phyloP scores from a whole-genome alignment of 1,140 invertebrate species.

The Elymnias hypermnestra region DNA sequence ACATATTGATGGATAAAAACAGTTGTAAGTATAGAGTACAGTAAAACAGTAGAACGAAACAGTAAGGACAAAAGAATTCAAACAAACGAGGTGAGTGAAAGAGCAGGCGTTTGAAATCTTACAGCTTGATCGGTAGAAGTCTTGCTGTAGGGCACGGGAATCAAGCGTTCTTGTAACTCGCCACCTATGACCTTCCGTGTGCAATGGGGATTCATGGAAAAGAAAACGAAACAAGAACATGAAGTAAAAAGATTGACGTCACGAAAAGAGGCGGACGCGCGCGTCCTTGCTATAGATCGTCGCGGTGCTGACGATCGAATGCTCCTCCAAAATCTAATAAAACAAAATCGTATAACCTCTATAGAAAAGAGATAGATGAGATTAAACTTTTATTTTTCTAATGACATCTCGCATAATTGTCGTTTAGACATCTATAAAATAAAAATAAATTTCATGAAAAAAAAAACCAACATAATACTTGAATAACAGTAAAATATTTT shows the following conservation, averaged over 20 bases:
- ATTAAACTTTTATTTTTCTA: too few relatives aligned
- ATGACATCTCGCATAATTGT: too few relatives aligned
- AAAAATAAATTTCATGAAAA: too few relatives aligned
- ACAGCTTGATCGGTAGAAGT: slow-evolving; percentile 99
- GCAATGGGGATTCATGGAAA: slow-evolving; percentile 84
- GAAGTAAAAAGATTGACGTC: slow-evolving; percentile 62
- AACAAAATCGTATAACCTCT: too few relatives aligned
- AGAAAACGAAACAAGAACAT: slow-evolving; percentile 75
- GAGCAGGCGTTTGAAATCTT: slow-evolving; percentile 79
- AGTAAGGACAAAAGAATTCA: slow-evolving; percentile 41
- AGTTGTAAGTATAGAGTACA: slow-evolving; percentile 55
- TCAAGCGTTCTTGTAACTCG: slow-evolving; percentile 99
- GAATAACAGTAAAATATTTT: too few relatives aligned
- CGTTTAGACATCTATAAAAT: too few relatives aligned
- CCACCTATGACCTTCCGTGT: slow-evolving; percentile 97
- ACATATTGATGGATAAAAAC: slow-evolving; percentile 41
- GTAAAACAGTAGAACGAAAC: slow-evolving; percentile 46
- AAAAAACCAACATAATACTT: too few relatives aligned
- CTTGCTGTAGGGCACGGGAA: slow-evolving; percentile 99
- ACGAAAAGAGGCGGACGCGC: slow-evolving; percentile 35
- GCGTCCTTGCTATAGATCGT: slow-evolving; percentile 20
- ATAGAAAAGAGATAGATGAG: too few relatives aligned
- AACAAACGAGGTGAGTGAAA: slow-evolving; percentile 58
- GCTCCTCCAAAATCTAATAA: slow-evolving; percentile 24
- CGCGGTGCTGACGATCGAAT: slow-evolving; percentile 26